These are phyloP conservation scores for Aspidiotus destructor DNA, from an alignment of 2,888 invertebrate genomes.

Conservation along the genomic window DNA sequence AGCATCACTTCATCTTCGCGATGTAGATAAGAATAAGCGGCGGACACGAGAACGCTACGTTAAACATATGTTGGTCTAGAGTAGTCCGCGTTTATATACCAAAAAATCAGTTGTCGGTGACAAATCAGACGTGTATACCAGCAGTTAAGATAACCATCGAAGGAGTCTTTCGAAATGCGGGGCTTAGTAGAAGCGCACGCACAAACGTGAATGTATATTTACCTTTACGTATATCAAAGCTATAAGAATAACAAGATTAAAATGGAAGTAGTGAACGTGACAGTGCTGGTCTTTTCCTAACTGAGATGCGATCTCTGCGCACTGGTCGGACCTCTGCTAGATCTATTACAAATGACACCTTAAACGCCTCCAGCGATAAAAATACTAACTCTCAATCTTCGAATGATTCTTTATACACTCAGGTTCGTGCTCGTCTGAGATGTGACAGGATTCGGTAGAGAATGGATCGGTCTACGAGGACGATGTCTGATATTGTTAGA, in stretches of 20 bases:
- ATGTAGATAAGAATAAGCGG: too few relatives aligned
- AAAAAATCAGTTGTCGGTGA: slow-evolving; percentile 27
- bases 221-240: slow-evolving; percentile 9
- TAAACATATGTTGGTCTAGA: not conserved
- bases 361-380: slow-evolving; percentile 19
- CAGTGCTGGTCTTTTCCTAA: slow-evolving; percentile 12
- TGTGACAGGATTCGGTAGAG: too few relatives aligned
- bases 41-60: too few relatives aligned
- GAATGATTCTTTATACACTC: slow-evolving; percentile 21
- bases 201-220: slow-evolving; percentile 2
- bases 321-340: slow-evolving; percentile 7
- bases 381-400: not conserved
- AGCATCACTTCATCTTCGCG: too few relatives aligned
- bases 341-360: slow-evolving; percentile 32
- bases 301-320: slow-evolving; percentile 16
- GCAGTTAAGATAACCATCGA: slow-evolving; percentile 31
- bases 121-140: slow-evolving; percentile 31
- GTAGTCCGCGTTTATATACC: slow-evolving; percentile 2
- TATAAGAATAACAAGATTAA: slow-evolving; percentile 31
- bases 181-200: not conserved
- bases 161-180: not conserved
- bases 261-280: slow-evolving; percentile 22
- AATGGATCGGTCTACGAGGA: too few relatives aligned
- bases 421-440: too few relatives aligned
- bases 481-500: too few relatives aligned